A percentile compares a stretch with the other conserved stretches of the same genome.
These are phyloP conservation scores for Geothlypis trichas DNA, from an alignment of 2,113 vertebrate species.

Conservation along the genomic window DNA sequence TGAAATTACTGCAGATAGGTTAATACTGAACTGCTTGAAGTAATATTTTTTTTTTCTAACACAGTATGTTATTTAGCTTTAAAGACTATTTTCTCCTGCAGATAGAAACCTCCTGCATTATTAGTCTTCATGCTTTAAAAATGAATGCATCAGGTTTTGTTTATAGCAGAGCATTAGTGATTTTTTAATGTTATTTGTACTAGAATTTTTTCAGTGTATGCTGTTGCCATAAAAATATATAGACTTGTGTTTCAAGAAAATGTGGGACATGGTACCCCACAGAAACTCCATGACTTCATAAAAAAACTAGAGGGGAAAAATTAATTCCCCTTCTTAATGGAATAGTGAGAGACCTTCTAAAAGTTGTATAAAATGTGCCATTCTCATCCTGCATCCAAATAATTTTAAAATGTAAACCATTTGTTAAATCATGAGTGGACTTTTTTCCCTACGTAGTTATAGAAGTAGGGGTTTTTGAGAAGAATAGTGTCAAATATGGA, in stretches of 20 bases:
- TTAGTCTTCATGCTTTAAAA: neutral
- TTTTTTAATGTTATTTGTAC: neutral
- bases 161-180: neutral
- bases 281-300: neutral
- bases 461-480: neutral
- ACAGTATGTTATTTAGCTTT: neutral
- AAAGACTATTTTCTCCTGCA: neutral
- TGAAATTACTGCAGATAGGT: neutral
- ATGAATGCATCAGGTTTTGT: neutral
- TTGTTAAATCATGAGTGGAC: neutral
- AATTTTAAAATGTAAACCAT: neutral
- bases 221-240: neutral
- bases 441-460: neutral
- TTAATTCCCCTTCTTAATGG: neutral
- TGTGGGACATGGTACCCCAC: neutral
- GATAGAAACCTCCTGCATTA: neutral
- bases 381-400: neutral
- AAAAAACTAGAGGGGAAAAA: neutral
- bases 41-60: neutral
- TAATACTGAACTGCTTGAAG: neutral
- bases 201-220: neutral
- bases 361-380: neutral
- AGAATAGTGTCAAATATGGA: neutral
- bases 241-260: neutral
- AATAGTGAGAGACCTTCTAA: neutral